Evolutionary conservation across 2,888 invertebrate species (phyloP).

Genomic region (Endotricha flammealis): DNA sequence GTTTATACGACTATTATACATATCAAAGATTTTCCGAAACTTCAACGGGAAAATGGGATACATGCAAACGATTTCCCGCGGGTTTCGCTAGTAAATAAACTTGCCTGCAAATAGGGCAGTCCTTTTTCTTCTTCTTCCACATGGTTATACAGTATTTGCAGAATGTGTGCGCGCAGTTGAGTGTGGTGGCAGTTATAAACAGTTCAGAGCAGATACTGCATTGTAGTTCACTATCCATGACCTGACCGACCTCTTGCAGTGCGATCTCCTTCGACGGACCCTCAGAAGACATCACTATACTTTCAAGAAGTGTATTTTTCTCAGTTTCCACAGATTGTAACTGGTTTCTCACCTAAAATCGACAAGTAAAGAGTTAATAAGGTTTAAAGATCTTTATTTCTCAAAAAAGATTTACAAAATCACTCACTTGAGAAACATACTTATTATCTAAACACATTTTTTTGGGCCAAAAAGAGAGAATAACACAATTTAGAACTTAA

Average conservation of each 20-base stretch:
- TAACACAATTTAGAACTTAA: too few relatives aligned
- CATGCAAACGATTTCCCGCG: too few relatives aligned
- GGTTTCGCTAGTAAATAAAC: too few relatives aligned
- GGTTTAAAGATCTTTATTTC: too few relatives aligned
- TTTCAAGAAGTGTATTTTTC: constrained; percentile 47
- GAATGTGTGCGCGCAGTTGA: constrained; percentile 87
- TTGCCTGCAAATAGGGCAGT: constrained; percentile 84
- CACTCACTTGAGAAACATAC: too few relatives aligned
- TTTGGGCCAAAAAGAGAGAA: too few relatives aligned
- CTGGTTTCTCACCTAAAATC: constrained; percentile 47
- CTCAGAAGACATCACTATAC: constrained; percentile 26
- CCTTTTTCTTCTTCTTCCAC: constrained; percentile 83
- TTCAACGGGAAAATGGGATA: too few relatives aligned
- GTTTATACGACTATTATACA: too few relatives aligned
- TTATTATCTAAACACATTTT: too few relatives aligned
- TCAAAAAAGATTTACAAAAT: too few relatives aligned
- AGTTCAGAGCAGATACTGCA: constrained; percentile 88
- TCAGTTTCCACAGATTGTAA: constrained; percentile 48
- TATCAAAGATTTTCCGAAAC: too few relatives aligned
- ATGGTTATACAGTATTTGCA: constrained; percentile 83
- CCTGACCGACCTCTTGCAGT: constrained; percentile 64
- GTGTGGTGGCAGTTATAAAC: constrained; percentile 82
- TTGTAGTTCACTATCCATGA: constrained; percentile 84
- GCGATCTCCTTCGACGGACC: constrained; percentile 39
- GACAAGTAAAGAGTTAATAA: too few relatives aligned